Evolutionary conservation across 2,797 vertebrate species (phyloP).

Genomic region (Trachops cirrhosus): DNA sequence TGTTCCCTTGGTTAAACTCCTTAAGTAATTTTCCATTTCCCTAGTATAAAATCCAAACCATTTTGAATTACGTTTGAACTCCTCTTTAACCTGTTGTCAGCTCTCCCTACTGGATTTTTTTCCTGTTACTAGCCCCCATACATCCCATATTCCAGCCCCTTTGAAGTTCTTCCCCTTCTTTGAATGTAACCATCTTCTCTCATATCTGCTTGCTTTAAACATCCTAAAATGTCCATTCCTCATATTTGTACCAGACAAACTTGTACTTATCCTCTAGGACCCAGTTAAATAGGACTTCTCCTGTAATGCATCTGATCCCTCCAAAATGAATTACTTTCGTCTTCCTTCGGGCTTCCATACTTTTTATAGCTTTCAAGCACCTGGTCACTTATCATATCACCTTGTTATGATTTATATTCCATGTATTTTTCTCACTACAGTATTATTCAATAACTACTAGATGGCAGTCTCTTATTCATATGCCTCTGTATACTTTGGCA

Average conservation of each 20-base stretch:
- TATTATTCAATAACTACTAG: slow-evolving; percentile 4
- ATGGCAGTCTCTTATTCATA: background rate
- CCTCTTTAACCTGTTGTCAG: background rate
- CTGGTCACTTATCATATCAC: background rate
- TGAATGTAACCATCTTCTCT: background rate
- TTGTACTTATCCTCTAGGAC: background rate
- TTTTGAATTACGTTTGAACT: slow-evolving; percentile 35
- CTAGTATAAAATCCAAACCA: slow-evolving; percentile 38
- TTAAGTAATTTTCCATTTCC: slow-evolving; percentile 33
- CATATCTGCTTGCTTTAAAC: background rate
- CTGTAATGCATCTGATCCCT: background rate
- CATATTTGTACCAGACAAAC: background rate
- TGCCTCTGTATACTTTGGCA: slow-evolving; percentile 16
- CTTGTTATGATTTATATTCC: slow-evolving; percentile 41
- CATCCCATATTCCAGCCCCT: background rate
- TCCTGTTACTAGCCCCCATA: background rate
- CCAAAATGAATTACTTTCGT: slow-evolving; percentile 1
- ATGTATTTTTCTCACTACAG: background rate
- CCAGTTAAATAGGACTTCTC: background rate
- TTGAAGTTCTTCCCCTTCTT: slow-evolving; percentile 12
- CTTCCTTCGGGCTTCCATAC: background rate
- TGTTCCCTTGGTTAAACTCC: slow-evolving; percentile 35
- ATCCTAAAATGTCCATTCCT: background rate
- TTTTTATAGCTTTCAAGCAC: background rate
- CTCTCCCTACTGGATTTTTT: background rate